Evolutionary conservation across 2,797 vertebrate genomes (phyloP).

Genomic region (Hozukius guyotensis): DNA sequence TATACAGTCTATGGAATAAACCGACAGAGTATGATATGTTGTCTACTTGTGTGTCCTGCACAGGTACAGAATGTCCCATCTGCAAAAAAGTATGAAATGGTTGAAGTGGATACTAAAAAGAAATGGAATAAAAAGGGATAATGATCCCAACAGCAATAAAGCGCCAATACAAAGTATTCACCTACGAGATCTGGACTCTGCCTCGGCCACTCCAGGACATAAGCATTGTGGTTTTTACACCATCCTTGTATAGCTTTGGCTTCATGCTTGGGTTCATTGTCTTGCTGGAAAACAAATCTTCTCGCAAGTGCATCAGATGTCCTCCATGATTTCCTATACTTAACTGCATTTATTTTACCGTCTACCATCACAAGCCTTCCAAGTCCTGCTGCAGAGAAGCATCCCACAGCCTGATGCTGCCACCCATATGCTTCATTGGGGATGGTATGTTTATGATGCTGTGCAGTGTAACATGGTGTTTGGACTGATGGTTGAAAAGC

Average conservation of each 20-base stretch:
- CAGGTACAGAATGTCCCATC: too few relatives aligned
- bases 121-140: neutral
- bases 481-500: too few relatives aligned
- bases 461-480: neutral
- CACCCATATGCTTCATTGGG: too few relatives aligned
- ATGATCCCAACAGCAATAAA: neutral
- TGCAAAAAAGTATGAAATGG: too few relatives aligned
- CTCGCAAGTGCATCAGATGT: neutral
- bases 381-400: too few relatives aligned
- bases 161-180: too few relatives aligned
- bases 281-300: neutral
- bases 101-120: neutral
- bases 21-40: too few relatives aligned
- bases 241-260: neutral
- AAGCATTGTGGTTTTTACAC: neutral
- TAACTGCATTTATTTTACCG: neutral
- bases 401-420: too few relatives aligned
- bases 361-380: rapidly evolving
- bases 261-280: neutral
- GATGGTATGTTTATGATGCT: too few relatives aligned
- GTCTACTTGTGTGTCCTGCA: neutral
- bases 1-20: too few relatives aligned
- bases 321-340: neutral
- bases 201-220: neutral
- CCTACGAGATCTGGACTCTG: neutral